These are phyloP conservation scores for Apomyelois bistriatella DNA, from an alignment of 2,888 invertebrate genomes.

Conservation along the genomic window DNA sequence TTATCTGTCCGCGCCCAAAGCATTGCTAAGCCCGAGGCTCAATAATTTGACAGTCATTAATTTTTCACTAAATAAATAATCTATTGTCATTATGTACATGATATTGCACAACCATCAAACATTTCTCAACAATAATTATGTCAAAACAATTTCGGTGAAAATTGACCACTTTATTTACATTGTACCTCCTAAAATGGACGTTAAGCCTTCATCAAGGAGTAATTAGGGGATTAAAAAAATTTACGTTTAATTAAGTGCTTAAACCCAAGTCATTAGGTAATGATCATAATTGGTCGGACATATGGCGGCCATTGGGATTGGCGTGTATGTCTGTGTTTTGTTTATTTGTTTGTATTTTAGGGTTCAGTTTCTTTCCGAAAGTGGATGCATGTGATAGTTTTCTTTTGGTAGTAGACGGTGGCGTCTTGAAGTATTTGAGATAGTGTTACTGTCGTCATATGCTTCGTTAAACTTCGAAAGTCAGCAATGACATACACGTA, in stretches of 20 bases:
- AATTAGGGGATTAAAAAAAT: slow-evolving; percentile 47
- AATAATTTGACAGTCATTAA: too few relatives aligned
- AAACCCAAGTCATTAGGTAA: slow-evolving; percentile 43
- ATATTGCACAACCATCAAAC: not conserved
- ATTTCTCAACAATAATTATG: not conserved
- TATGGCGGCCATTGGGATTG: not conserved
- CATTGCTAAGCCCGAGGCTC: too few relatives aligned
- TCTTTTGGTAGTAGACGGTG: too few relatives aligned
- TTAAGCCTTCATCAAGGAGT: slow-evolving; percentile 12
- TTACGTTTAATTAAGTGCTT: slow-evolving; percentile 45
- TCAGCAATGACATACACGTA: too few relatives aligned
- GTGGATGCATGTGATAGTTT: not conserved
- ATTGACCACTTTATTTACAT: not conserved
- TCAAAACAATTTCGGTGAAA: not conserved
- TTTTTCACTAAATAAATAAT: too few relatives aligned
- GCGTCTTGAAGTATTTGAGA: too few relatives aligned
- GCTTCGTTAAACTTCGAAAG: too few relatives aligned
- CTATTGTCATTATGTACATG: too few relatives aligned
- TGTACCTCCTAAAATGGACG: not conserved
- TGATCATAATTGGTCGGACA: slow-evolving; percentile 23
- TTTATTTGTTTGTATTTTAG: slow-evolving; percentile 2
- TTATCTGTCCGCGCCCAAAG: too few relatives aligned
- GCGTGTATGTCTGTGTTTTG: not conserved
- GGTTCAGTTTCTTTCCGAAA: not conserved
- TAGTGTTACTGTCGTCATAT: too few relatives aligned